These are phyloP conservation scores for Bombus turneri DNA, from an alignment of 1,140 invertebrate species.

Conservation along the genomic window DNA sequence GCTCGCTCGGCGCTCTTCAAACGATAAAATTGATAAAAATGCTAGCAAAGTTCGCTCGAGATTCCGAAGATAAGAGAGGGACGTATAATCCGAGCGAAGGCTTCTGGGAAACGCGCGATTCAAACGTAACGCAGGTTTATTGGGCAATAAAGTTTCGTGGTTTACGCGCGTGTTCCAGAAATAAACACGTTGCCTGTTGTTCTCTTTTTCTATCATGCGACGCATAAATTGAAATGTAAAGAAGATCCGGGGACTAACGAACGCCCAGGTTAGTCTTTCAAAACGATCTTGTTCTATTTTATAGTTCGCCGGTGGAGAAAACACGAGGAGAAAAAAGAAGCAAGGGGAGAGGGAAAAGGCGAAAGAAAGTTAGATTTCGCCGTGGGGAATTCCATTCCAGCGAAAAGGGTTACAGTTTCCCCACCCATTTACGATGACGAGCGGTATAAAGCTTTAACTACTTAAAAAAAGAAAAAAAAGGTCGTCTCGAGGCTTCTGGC, in stretches of 20 bases:
- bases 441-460: background rate
- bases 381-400: background rate
- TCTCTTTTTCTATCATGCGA: slow-evolving; percentile 12
- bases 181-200: slow-evolving; percentile 3
- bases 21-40: background rate
- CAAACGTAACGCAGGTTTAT: slow-evolving; percentile 17
- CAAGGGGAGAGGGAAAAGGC: too few relatives aligned
- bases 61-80: background rate
- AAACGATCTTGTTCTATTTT: background rate
- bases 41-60: background rate
- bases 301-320: too few relatives aligned
- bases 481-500: background rate
- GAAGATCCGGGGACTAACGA: slow-evolving; percentile 8
- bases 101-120: slow-evolving; percentile 7
- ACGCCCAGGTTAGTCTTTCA: too few relatives aligned
- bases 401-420: background rate
- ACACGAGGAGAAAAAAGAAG: background rate
- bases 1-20: background rate
- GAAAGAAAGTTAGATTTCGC: background rate
- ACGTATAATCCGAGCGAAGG: background rate
- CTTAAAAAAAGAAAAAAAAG: background rate
- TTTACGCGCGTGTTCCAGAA: slow-evolving; percentile 13
- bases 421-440: slow-evolving; percentile 30
- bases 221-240: slow-evolving; percentile 15
- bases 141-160: slow-evolving; percentile 14